Evolutionary conservation across 2,888 invertebrate species (phyloP).

Genomic region (Andrena flavipes): DNA sequence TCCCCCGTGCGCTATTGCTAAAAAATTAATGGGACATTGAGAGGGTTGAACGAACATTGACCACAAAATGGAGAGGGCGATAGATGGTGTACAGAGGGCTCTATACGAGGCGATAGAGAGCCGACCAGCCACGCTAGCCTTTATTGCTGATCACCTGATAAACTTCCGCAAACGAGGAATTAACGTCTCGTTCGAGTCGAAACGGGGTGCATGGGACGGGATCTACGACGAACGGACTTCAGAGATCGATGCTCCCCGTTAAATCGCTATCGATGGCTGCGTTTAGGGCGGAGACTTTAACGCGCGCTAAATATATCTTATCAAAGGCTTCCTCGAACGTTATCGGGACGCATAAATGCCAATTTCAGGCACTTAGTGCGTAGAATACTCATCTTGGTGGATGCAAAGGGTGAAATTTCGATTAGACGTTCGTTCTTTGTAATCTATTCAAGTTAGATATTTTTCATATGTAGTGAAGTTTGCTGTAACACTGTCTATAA

Average conservation of each 20-base stretch:
- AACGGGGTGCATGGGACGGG: constrained; percentile 11
- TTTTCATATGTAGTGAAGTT: too few species aligned
- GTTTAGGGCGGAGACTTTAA: constrained; percentile 11
- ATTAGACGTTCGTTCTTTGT: too few species aligned
- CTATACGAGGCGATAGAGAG: constrained; percentile 22
- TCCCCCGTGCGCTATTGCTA: constrained; percentile 2
- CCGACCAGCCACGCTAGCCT: constrained; percentile 18
- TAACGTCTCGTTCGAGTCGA: constrained; percentile 49
- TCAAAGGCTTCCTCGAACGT: not conserved
- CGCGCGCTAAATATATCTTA: constrained; percentile 11
- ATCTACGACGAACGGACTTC: constrained; percentile 15
- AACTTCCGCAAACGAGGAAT: constrained; percentile 64
- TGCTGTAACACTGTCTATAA: too few species aligned
- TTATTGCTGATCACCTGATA: constrained; percentile 64
- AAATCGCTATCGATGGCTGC: constrained; percentile 23
- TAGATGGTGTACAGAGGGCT: constrained; percentile 24
- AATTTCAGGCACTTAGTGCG: not conserved
- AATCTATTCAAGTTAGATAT: too few species aligned
- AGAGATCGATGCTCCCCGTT: constrained; percentile 5
- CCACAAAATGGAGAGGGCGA: constrained; percentile 24
- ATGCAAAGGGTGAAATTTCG: too few species aligned
- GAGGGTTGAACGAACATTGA: constrained; percentile 28
- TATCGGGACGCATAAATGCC: constrained; percentile 16
- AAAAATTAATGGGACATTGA: constrained; percentile 26
- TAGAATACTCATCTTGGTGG: too few species aligned